Evolutionary conservation across 2,888 invertebrate species (phyloP).

Genomic region (Blastobasis adustella): DNA sequence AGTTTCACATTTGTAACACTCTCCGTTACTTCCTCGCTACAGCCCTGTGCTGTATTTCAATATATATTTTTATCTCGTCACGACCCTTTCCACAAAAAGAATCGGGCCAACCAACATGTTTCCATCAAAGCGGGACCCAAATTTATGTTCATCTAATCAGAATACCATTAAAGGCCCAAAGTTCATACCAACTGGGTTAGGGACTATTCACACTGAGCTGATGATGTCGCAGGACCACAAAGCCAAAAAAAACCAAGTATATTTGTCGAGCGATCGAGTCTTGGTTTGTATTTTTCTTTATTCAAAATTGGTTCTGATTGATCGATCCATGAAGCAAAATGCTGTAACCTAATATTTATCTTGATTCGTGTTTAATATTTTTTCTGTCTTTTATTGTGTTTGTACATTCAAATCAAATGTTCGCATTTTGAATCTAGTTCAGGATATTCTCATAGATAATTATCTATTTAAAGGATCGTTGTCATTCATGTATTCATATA

Average conservation of each 20-base stretch:
- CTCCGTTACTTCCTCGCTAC: no score
- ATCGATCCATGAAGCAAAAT: background rate
- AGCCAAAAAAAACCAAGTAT: no score
- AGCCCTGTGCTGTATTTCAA: conserved; percentile 9
- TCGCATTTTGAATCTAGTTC: no score
- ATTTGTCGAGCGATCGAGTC: no score
- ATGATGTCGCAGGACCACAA: background rate
- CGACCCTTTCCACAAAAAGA: conserved; percentile 16
- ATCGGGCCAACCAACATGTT: conserved; percentile 22
- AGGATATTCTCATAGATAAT: no score
- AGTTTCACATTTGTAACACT: no score
- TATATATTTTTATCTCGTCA: conserved; percentile 17
- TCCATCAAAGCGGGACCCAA: conserved; percentile 29
- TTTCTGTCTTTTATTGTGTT: no score
- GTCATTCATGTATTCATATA: no score
- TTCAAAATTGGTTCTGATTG: background rate
- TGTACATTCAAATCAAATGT: no score
- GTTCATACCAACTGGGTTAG: conserved; percentile 12
- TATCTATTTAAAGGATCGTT: no score
- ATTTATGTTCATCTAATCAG: conserved; percentile 51
- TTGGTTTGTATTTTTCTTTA: background rate
- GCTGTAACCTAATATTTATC: background rate
- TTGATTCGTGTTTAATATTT: background rate
- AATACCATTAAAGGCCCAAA: conserved; percentile 33
- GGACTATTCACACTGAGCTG: conserved; percentile 5